Base-by-base conservation (phyloP, 1,140 invertebrate genomes). In the Caerostris darwini region DNA sequence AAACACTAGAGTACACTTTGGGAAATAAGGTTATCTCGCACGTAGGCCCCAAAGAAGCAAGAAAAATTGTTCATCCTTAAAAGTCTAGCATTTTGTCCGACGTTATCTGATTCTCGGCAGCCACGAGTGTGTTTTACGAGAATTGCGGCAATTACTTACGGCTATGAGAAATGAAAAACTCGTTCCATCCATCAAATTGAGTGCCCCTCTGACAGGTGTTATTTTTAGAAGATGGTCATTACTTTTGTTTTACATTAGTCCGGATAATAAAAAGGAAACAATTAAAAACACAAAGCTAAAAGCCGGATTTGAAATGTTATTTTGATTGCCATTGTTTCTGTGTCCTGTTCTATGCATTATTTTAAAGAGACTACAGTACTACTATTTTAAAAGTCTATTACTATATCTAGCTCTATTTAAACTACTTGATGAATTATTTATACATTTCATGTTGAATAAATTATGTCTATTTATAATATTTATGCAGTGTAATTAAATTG, bases 131-230 rank as follows among this genome's bases (percentile, higher is more conserved):
- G 86, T 88, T 88, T 88, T 88, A 88, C 86, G 86, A 64, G 86
- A 88, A 88, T 88, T 88, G 86, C 86, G 86, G 86, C 86, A 88
- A 88, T 88, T 88, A 88, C 86, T 88, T 88, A 88, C 61, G 50
- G 34, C 14, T 88, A 88, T 64, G 86, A 64, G 86, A 88, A 64
- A 88, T 64, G 86, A 88, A 88, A n/a, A 88, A 64, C 59, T 34
- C 34, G 14, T 88, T 88, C 86, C 86, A 88, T 88, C 14, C 61
- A 64, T 88, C 86, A 88, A 88, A 53, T 67, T 54, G 58, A 88
- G 59, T 67, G 86, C 86, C 58, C n/a, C 53, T 50, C 58, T 50
- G 86, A 88, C 86, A 64, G 50, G 12, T 88, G n/a, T 88, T 88
- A 88, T 88, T 83, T 83, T 83, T 83, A 56, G 82, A 83, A 83